Conservation (phyloP, 1,140 invertebrate species). For the Drosophila sulfurigaster region DNA sequence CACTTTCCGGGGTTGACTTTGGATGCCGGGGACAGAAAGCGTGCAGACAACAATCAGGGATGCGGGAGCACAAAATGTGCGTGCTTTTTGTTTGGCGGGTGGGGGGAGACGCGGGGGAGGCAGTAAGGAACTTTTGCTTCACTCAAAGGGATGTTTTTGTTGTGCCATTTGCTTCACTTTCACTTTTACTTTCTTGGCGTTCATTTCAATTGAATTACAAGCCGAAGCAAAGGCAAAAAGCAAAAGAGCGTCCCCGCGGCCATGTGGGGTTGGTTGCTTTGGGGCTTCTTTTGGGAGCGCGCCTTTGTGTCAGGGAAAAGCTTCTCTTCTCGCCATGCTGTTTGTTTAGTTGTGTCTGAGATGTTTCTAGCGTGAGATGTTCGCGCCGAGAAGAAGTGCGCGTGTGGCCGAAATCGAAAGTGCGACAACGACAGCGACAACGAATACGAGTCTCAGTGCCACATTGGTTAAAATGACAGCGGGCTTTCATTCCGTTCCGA, state of each 20-base stretch:
- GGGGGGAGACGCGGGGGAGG: not conserved
- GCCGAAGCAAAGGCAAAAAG: not conserved
- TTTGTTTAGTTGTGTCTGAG: constrained; percentile 83
- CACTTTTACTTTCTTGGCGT: constrained; percentile 54
- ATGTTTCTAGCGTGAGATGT: constrained; percentile 84
- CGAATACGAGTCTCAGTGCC: constrained; percentile 15
- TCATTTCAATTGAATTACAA: constrained; percentile 67
- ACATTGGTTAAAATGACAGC: constrained; percentile 75
- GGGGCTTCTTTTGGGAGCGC: not conserved
- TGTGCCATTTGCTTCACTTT: constrained; percentile 42
- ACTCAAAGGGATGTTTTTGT: constrained; percentile 75
- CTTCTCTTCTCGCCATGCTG: constrained; percentile 54
- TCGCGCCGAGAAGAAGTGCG: constrained; percentile 78
- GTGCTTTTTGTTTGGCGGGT: constrained; percentile 26
- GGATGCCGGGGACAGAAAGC: constrained; percentile 26
- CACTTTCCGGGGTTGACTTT: constrained; percentile 63
- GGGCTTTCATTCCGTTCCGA: constrained; percentile 73
- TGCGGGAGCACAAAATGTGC: constrained; percentile 12
- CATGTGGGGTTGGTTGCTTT: constrained; percentile 2
- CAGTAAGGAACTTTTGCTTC: constrained; percentile 30
- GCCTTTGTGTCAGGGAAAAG: constrained; percentile 48
- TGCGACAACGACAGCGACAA: constrained; percentile 3
- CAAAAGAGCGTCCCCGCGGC: constrained; percentile 15
- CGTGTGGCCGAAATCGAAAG: constrained; percentile 76
- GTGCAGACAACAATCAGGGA: not conserved